Evolutionary conservation across 2,888 invertebrate genomes (phyloP).

Genomic region (Synanthedon tipuliformis): DNA sequence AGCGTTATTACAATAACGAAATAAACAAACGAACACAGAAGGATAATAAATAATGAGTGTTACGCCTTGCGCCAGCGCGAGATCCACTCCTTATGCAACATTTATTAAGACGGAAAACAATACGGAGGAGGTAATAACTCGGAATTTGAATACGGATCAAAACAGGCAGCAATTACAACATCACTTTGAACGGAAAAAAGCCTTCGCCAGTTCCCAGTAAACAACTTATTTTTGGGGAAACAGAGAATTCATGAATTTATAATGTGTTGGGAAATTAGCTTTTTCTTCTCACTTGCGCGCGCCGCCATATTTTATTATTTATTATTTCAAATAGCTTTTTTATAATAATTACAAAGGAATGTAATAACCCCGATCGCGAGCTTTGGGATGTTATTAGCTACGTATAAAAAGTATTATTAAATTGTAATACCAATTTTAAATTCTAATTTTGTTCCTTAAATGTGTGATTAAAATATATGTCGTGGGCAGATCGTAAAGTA

Average conservation of each 20-base stretch:
- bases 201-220: slow-evolving; percentile 33
- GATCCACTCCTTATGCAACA: neutral
- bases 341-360: slow-evolving; percentile 3
- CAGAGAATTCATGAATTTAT: slow-evolving; percentile 64
- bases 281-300: slow-evolving; percentile 35
- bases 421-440: too few species aligned
- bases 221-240: slow-evolving; percentile 53
- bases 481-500: too few species aligned
- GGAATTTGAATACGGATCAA: slow-evolving; percentile 15
- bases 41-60: too few species aligned
- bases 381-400: too few species aligned
- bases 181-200: slow-evolving; percentile 16
- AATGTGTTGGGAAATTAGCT: slow-evolving; percentile 57
- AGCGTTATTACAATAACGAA: too few species aligned
- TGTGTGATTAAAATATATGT: too few species aligned
- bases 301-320: slow-evolving; percentile 6
- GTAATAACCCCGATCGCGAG: too few species aligned
- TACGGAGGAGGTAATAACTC: neutral
- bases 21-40: too few species aligned
- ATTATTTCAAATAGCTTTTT: slow-evolving; percentile 10
- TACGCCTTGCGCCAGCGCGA: too few species aligned
- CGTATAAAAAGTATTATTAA: too few species aligned
- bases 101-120: neutral
- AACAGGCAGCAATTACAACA: slow-evolving; percentile 37
- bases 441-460: too few species aligned